A percentile compares a stretch with the other conserved stretches of the same genome.
Evolutionary conservation across 2,797 vertebrate species (phyloP).

Genomic region (Artibeus jamaicensis): DNA sequence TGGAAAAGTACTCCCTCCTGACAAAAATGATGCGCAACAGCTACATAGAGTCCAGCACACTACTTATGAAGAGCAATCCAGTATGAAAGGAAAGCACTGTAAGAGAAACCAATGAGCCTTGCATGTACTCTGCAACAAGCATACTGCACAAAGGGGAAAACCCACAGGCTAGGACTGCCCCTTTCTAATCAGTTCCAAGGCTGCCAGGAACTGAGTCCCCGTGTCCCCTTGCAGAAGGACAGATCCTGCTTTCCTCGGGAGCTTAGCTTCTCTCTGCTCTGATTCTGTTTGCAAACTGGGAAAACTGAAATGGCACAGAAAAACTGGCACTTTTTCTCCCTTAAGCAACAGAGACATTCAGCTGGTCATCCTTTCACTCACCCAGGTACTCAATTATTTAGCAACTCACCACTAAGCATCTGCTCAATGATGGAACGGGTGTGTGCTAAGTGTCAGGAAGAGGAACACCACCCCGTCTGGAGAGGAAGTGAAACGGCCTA

Average conservation of each 20-base stretch:
- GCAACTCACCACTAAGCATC: background rate
- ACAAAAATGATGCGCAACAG: conserved; percentile 20
- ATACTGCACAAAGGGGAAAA: background rate
- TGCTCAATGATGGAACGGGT: background rate
- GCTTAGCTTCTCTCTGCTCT: background rate
- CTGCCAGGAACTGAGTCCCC: background rate
- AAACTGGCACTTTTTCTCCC: background rate
- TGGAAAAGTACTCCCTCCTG: background rate
- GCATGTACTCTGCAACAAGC: background rate
- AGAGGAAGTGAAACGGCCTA: background rate
- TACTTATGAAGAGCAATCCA: background rate
- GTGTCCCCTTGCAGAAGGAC: background rate
- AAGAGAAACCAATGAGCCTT: background rate
- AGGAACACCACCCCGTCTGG: background rate
- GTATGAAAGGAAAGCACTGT: background rate
- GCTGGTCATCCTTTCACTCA: background rate
- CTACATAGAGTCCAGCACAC: background rate
- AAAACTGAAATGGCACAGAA: background rate
- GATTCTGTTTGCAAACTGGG: background rate
- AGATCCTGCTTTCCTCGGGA: background rate
- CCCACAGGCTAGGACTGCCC: background rate
- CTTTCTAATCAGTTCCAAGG: no score
- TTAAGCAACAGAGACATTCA: background rate
- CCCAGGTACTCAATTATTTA: background rate
- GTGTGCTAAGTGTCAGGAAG: background rate